Conservation (phyloP, 30 jellyfish, hydroid and myxozoan genomes). For the Hydractinia symbiolongicarpus region DNA sequence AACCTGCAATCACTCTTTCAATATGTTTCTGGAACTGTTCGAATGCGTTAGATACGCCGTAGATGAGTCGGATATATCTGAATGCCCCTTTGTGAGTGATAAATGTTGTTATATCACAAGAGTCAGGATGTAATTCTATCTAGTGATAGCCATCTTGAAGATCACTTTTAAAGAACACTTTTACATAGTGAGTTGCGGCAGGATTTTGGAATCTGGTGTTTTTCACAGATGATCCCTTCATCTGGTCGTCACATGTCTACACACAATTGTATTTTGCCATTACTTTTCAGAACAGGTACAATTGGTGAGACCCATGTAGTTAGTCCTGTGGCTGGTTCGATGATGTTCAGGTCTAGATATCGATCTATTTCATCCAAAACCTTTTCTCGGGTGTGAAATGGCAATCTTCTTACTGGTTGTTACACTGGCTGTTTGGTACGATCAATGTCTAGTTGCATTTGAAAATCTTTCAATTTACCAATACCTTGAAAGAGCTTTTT, state of each 20-base stretch:
- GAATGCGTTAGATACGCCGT: constrained; percentile 27
- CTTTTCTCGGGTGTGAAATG: not conserved
- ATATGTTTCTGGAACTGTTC: constrained; percentile 31
- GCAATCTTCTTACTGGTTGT: constrained; percentile 2
- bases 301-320: constrained; percentile 2
- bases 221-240: not conserved
- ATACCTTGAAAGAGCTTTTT: too few relatives aligned
- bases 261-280: not conserved
- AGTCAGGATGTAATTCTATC: constrained; percentile 27
- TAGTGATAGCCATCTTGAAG: constrained; percentile 33
- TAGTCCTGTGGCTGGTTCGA: not conserved
- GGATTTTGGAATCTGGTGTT: constrained; percentile 32
- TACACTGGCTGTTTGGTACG: not conserved
- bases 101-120: constrained; percentile 31
- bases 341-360: not conserved
- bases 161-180: constrained; percentile 23
- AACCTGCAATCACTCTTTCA: constrained; percentile 19
- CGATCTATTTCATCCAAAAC: not conserved
- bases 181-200: constrained; percentile 30
- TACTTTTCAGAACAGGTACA: not conserved
- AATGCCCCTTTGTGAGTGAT: constrained; percentile 38
- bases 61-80: constrained; percentile 30
- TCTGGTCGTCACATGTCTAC: not conserved
- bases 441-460: too few relatives aligned
- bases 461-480: too few relatives aligned